phyloP scores from a whole-genome alignment of 2,888 invertebrate genomes.

The Alitta virens region DNA sequence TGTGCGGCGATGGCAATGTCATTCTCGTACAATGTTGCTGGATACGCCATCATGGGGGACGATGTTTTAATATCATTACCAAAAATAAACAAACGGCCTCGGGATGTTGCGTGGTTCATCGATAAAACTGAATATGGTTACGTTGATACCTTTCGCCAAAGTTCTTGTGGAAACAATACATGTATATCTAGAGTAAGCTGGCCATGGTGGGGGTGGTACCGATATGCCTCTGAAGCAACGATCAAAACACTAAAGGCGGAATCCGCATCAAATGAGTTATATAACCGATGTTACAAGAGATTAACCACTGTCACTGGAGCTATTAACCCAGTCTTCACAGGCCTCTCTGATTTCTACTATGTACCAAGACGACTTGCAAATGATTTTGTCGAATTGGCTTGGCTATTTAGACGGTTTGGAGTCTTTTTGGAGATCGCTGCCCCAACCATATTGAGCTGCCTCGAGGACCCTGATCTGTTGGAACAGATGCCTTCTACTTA shows the following conservation, averaged over 20 bases:
- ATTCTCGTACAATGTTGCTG: slow-evolving; percentile 20
- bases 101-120: slow-evolving; percentile 22
- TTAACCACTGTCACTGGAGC: slow-evolving; percentile 21
- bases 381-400: slow-evolving; percentile 20
- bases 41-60: slow-evolving; percentile 28
- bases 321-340: slow-evolving; percentile 19
- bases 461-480: slow-evolving; percentile 14
- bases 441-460: slow-evolving; percentile 25
- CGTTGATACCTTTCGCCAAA: slow-evolving; percentile 20
- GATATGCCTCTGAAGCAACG: slow-evolving; percentile 2
- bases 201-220: slow-evolving; percentile 30
- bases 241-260: slow-evolving; percentile 8
- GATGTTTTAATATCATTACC: slow-evolving; percentile 22
- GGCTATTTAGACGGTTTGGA: slow-evolving; percentile 23
- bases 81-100: slow-evolving; percentile 3
- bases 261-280: neutral
- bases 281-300: slow-evolving; percentile 18
- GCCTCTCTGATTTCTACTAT: slow-evolving; percentile 30
- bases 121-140: slow-evolving; percentile 20
- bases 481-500: slow-evolving; percentile 13
- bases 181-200: slow-evolving; percentile 25
- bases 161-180: slow-evolving; percentile 26
- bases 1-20: slow-evolving; percentile 23
- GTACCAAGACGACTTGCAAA: slow-evolving; percentile 22
- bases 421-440: slow-evolving; percentile 32